Base-by-base conservation (phyloP, 2,888 invertebrate genomes). In the Venustoraphidia nigricollis region DNA sequence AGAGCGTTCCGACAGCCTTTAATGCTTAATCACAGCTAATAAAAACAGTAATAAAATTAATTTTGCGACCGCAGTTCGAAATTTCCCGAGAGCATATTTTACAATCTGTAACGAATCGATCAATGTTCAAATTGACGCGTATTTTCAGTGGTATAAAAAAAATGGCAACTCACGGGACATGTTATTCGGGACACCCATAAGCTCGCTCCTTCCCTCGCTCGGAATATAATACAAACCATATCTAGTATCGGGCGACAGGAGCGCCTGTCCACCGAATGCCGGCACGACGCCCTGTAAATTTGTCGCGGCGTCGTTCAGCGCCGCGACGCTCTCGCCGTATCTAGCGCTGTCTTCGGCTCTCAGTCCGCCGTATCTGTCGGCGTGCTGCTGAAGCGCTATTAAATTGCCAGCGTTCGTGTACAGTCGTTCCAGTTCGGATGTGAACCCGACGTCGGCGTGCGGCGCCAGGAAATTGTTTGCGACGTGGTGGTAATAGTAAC, bases 301-400 rank as follows among this genome's bases (percentile, higher is more conserved):
- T 1, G 76, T 75, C 2, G 77, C 76, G 1, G 76, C 69, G 52
- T 76, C 71, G 2, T 72, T 76, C 39, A 77, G 59, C 10, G 72
- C 66, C 2, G 71, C 66, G 50, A 82, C 59, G 54, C 77, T 77
- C 35, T 66, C 68, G 52, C 73, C 73, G 57, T 79, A 81, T 41
- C 69, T 66, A 10, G 60, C 60, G 57, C 77, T 76, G 51, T 81
- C 78, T 48, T 64, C 66, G 17, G 64, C 62, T 4, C 67, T 71
- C 27, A 82, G 63, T 2, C 64, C 61, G 1, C 81, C 81, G 38
- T 71, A 72, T 46, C 67, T 71, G 55, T 77, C 76, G 9, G 79
- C 79, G 50, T 70, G 58, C 55, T 77, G 77, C 57, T 79, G 79
- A 40, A 82, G 64, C 53, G 71, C 73, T 9, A 81, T 67, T 34